A percentile compares a stretch with the other conserved stretches of the same genome.
Evolutionary conservation across 1,140 invertebrate genomes (phyloP).

Genomic region (Lysiphlebus fabarum): DNA sequence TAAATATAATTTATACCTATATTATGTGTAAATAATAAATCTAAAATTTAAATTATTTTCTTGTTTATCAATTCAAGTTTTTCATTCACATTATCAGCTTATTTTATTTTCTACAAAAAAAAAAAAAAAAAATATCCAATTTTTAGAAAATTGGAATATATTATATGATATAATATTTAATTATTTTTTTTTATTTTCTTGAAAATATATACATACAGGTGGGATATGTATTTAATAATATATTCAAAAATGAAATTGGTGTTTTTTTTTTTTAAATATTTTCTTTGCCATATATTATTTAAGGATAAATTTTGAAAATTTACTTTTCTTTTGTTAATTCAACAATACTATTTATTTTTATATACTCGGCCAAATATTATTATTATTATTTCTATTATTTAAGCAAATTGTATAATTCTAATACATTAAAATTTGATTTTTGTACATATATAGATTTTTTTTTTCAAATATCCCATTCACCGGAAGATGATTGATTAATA

Average conservation of each 20-base stretch:
- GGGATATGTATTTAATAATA: conserved; percentile 48
- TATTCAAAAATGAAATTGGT: conserved; percentile 24
- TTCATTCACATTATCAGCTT: conserved; percentile 8
- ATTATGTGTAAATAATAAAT: not conserved
- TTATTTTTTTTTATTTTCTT: conserved; percentile 29
- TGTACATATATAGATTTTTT: conserved; percentile 39
- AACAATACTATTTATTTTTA: conserved; percentile 21
- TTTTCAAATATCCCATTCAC: conserved; percentile 29
- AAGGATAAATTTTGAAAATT: conserved; percentile 27
- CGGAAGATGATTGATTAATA: conserved; percentile 31
- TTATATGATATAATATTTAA: not conserved
- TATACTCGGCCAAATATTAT: conserved; percentile 27
- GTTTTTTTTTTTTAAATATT: conserved; percentile 30
- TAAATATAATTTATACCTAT: not conserved
- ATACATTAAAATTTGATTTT: conserved; percentile 50
- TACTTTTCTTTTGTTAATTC: no score
- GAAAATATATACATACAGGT: conserved; percentile 55
- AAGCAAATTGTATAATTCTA: conserved; percentile 9
- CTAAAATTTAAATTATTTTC: conserved; percentile 16
- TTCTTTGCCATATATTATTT: conserved; percentile 43
- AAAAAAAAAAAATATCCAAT: conserved; percentile 11
- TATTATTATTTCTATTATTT: conserved; percentile 27
- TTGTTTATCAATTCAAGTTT: conserved; percentile 9
- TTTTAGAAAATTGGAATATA: conserved; percentile 21
- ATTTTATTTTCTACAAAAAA: not conserved